Evolutionary conservation across 2,888 invertebrate species (phyloP).

Genomic region (Drosophila multiciliata): DNA sequence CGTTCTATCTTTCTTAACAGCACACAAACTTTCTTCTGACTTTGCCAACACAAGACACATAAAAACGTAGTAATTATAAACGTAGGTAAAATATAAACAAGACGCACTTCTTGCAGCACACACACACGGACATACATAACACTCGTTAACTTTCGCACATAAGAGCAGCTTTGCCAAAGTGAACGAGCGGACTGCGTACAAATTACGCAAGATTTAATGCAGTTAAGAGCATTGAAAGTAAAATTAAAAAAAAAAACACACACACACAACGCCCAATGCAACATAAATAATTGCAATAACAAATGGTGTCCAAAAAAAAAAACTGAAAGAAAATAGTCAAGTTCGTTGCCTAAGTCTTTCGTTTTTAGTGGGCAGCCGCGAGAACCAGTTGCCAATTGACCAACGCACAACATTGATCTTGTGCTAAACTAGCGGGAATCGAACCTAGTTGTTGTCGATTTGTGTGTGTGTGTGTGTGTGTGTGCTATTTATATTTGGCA

Average conservation of each 20-base stretch:
- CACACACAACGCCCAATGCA: conserved; percentile 26
- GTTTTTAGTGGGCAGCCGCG: conserved; percentile 30
- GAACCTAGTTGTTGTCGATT: conserved; percentile 13
- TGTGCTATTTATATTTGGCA: conserved; percentile 35
- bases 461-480: conserved; percentile 15
- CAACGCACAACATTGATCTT: conserved; percentile 77
- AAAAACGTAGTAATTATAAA: neutral
- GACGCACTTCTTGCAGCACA: conserved; percentile 21
- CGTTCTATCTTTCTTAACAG: neutral
- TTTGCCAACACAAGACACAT: neutral
- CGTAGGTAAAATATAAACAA: conserved; percentile 3
- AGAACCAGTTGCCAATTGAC: conserved; percentile 71
- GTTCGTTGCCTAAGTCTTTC: conserved; percentile 74
- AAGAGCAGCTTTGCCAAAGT: conserved; percentile 31
- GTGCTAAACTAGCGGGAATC: conserved; percentile 64
- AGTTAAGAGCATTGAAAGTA: conserved; percentile 25
- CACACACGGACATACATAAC: neutral
- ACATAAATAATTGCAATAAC: conserved; percentile 58
- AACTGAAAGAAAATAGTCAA: conserved; percentile 53
- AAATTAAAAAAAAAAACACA: conserved; percentile 9
- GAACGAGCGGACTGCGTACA: conserved; percentile 6
- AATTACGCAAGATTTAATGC: conserved; percentile 63
- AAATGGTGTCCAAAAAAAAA: conserved; percentile 29
- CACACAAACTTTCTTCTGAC: neutral
- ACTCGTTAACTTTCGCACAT: conserved; percentile 26